Evolutionary conservation across 2,797 vertebrate genomes (phyloP).

Genomic region (Gouania willdenowi): DNA sequence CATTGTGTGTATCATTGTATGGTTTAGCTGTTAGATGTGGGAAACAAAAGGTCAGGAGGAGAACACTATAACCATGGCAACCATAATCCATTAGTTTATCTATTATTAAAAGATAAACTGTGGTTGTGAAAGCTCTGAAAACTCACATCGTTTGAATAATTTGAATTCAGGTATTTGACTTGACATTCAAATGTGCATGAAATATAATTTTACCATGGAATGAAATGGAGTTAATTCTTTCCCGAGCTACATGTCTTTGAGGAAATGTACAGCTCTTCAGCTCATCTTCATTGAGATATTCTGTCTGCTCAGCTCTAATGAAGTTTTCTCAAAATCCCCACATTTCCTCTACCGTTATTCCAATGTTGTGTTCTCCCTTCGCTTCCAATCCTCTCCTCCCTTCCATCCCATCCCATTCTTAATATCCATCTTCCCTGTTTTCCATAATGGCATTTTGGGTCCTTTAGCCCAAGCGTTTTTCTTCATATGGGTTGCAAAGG

Average conservation of each 20-base stretch:
- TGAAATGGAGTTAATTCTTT: constrained; percentile 32
- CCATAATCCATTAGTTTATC: not conserved
- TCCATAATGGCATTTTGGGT: constrained; percentile 65
- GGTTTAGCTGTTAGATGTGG: constrained; percentile 23
- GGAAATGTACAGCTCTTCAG: constrained; percentile 23
- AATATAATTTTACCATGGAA: constrained; percentile 23
- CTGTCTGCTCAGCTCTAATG: constrained; percentile 62
- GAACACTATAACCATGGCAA: constrained; percentile 2
- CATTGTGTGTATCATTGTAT: constrained; percentile 6
- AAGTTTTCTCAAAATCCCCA: constrained; percentile 56
- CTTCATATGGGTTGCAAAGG: constrained; percentile 65
- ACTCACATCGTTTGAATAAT: constrained; percentile 17
- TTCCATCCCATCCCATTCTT: constrained; percentile 57
- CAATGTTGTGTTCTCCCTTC: constrained; percentile 30
- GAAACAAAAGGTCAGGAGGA: constrained; percentile 2
- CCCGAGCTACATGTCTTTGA: constrained; percentile 18
- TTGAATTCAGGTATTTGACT: constrained; percentile 26
- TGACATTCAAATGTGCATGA: constrained; percentile 27
- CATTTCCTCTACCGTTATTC: constrained; percentile 26
- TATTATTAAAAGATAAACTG: constrained; percentile 7
- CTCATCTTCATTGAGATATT: constrained; percentile 45
- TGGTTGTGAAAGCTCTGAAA: not conserved
- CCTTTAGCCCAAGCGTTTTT: constrained; percentile 59
- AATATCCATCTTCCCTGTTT: constrained; percentile 43
- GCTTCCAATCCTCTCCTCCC: constrained; percentile 41